Evolutionary conservation across 1,140 invertebrate genomes (phyloP).

Genomic region (Trichonephila clavata): DNA sequence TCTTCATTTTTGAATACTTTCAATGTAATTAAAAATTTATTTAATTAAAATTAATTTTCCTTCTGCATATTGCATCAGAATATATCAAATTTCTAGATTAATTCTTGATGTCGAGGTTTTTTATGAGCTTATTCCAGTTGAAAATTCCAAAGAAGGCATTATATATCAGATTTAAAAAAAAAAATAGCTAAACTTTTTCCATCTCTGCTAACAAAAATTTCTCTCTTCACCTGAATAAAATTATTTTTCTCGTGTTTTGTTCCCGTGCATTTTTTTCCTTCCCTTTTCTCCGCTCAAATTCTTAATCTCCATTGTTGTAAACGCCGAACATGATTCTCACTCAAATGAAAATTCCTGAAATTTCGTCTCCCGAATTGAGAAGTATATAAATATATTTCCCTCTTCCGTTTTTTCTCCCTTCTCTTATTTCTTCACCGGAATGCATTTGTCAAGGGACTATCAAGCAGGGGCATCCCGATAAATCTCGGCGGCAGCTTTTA

Average conservation of each 20-base stretch:
- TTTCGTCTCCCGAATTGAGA: background rate
- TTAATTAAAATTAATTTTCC: too few relatives aligned
- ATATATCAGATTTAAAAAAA: too few relatives aligned
- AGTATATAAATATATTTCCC: background rate
- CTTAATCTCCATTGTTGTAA: background rate
- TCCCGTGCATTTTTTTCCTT: background rate
- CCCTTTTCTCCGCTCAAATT: background rate
- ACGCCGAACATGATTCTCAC: background rate
- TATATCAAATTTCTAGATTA: too few relatives aligned
- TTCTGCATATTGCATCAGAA: too few relatives aligned
- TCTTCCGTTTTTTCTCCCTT: background rate
- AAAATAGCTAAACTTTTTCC: too few relatives aligned
- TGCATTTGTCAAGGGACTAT: slow-evolving; percentile 12
- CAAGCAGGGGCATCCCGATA: background rate
- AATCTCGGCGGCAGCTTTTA: slow-evolving; percentile 29
- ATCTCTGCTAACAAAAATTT: too few relatives aligned
- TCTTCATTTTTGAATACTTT: too few relatives aligned
- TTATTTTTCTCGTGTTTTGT: background rate
- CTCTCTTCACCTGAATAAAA: too few relatives aligned
- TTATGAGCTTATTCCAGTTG: too few relatives aligned
- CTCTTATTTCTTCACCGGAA: background rate
- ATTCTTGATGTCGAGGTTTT: too few relatives aligned
- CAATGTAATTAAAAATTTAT: too few relatives aligned
- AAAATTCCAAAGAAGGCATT: too few relatives aligned
- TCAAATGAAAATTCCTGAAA: slow-evolving; percentile 29